These are phyloP conservation scores for Diploscapter pachys DNA, from an alignment of 1,140 invertebrate species.

Conservation along the genomic window DNA sequence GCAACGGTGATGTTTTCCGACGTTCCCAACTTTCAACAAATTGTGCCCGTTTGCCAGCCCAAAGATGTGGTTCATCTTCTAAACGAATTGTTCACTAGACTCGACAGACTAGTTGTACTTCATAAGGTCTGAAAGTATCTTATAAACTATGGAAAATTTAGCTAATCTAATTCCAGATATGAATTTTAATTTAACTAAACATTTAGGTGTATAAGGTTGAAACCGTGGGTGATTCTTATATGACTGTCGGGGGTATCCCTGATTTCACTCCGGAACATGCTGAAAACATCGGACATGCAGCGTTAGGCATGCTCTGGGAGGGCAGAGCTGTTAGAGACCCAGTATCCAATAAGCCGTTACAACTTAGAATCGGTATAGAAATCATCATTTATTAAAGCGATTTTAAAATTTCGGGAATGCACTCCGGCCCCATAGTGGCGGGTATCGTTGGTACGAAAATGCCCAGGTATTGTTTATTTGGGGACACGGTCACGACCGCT, in stretches of 20 bases:
- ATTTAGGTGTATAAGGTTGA: conserved; percentile 73
- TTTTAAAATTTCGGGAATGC: conserved; percentile 17
- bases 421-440: conserved; percentile 57
- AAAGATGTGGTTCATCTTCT: conserved; percentile 79
- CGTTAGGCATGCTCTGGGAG: conserved; percentile 67
- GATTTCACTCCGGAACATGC: conserved; percentile 85
- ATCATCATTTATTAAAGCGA: no score
- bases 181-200: conserved; percentile 3
- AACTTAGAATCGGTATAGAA: conserved; percentile 42
- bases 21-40: conserved; percentile 48
- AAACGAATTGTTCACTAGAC: conserved; percentile 91
- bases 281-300: conserved; percentile 84
- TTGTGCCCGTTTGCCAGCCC: conserved; percentile 46
- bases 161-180: not conserved
- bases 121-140: conserved; percentile 27
- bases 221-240: conserved; percentile 99
- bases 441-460: conserved; percentile 65
- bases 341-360: conserved; percentile 39
- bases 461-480: conserved; percentile 69
- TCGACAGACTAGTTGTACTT: conserved; percentile 68
- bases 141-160: not conserved
- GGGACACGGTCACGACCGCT: conserved; percentile 71
- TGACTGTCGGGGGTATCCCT: conserved; percentile 93
- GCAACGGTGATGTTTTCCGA: conserved; percentile 53
- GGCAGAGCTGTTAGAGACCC: conserved; percentile 51